A percentile compares a stretch with the other conserved stretches of the same genome.
These are phyloP conservation scores for Hydropsyche tenuis DNA, from an alignment of 1,140 invertebrate genomes.

Conservation along the genomic window DNA sequence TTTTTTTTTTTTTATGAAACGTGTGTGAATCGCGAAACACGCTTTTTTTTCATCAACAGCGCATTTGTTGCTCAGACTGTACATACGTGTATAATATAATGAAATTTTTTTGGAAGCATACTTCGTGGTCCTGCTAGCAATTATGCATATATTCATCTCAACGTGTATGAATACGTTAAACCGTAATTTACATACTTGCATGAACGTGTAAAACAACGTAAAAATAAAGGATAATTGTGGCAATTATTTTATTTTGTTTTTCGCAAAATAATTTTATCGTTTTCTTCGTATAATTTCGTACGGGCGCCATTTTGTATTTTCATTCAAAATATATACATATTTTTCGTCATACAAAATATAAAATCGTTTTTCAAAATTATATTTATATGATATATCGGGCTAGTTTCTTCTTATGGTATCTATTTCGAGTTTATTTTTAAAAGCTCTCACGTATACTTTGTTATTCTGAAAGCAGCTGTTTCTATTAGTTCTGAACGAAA, in stretches of 20 bases:
- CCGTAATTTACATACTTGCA: slow-evolving; percentile 26
- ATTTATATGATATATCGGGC: no score
- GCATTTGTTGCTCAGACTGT: no score
- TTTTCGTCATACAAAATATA: no score
- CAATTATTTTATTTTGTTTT: slow-evolving; percentile 26
- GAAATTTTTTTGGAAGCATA: neutral
- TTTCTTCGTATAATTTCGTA: slow-evolving; percentile 20
- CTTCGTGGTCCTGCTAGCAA: neutral
- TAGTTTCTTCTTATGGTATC: neutral
- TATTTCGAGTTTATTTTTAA: neutral
- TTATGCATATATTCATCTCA: slow-evolving; percentile 21
- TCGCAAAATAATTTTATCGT: slow-evolving; percentile 15
- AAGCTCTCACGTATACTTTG: slow-evolving; percentile 1
- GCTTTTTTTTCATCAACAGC: no score
- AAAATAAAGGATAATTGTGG: slow-evolving; percentile 23
- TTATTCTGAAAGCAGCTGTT: neutral
- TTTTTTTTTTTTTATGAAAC: no score
- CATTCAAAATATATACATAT: no score
- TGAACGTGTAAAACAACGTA: slow-evolving; percentile 24
- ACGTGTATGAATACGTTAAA: slow-evolving; percentile 23
- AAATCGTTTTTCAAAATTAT: no score
- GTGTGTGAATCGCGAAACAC: no score
- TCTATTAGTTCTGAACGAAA: neutral
- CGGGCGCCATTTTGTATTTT: slow-evolving; percentile 9
- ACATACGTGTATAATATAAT: neutral